Conservation (phyloP, 2,888 invertebrate genomes). For the Yponomeuta plumbellus region DNA sequence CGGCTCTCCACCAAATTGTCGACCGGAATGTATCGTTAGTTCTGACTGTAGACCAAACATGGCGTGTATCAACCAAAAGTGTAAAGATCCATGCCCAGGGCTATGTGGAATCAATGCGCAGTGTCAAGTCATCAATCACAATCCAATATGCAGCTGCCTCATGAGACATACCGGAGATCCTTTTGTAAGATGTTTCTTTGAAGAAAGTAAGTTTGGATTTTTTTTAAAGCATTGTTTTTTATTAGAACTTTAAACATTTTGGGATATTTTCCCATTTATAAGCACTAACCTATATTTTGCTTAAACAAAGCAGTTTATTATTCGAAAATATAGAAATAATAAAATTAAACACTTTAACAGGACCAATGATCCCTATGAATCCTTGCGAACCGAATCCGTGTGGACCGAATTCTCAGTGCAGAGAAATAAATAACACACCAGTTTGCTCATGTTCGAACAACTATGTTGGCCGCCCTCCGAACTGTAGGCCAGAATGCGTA, state of each 20-base stretch:
- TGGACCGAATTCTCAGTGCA: slow-evolving; percentile 86
- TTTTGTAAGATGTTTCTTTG: slow-evolving; percentile 81
- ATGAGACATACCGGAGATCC: slow-evolving; percentile 85
- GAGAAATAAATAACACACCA: slow-evolving; percentile 79
- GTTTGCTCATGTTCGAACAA: slow-evolving; percentile 85
- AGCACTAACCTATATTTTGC: not conserved
- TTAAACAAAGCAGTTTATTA: not conserved
- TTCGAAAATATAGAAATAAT: not conserved
- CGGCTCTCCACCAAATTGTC: slow-evolving; percentile 85
- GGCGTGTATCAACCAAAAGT: slow-evolving; percentile 87
- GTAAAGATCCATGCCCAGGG: slow-evolving; percentile 85
- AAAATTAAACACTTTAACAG: slow-evolving; percentile 38
- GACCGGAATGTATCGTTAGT: slow-evolving; percentile 86
- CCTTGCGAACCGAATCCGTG: slow-evolving; percentile 85
- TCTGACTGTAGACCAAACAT: slow-evolving; percentile 85
- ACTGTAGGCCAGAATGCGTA: slow-evolving; percentile 85
- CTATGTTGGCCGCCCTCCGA: slow-evolving; percentile 87
- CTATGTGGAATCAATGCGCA: slow-evolving; percentile 86
- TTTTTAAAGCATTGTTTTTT: not conserved
- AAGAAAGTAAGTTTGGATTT: slow-evolving; percentile 77
- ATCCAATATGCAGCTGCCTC: slow-evolving; percentile 86
- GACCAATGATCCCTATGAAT: slow-evolving; percentile 65
- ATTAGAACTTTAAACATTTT: too few relatives aligned
- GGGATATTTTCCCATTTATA: too few relatives aligned
- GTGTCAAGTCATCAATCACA: slow-evolving; percentile 87